These are phyloP conservation scores for Euproctis similis DNA, from an alignment of 2,888 invertebrate genomes.

Conservation along the genomic window DNA sequence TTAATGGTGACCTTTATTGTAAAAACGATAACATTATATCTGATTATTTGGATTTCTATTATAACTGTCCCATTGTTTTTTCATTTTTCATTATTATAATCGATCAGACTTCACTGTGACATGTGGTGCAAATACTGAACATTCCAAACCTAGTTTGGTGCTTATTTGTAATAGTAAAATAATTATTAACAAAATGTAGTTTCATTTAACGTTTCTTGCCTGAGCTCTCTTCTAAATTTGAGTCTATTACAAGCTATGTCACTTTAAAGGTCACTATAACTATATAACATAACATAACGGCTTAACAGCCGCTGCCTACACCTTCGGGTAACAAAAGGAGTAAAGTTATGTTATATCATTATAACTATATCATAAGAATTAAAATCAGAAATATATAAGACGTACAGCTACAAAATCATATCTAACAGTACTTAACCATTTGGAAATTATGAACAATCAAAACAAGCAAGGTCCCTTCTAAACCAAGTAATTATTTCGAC, in stretches of 20 bases:
- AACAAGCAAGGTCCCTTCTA: slow-evolving; percentile 40
- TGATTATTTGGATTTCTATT: slow-evolving; percentile 26
- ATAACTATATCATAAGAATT: slow-evolving; percentile 9
- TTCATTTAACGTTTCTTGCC: slow-evolving; percentile 58
- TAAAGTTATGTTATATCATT: too few relatives aligned
- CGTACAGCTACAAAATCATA: slow-evolving; percentile 19
- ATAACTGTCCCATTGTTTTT: slow-evolving; percentile 25
- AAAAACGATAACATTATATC: slow-evolving; percentile 30
- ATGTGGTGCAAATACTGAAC: slow-evolving; percentile 71
- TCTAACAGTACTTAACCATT: slow-evolving; percentile 30
- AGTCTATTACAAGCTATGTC: slow-evolving; percentile 22
- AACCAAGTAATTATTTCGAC: slow-evolving; percentile 44
- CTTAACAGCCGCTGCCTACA: too few relatives aligned
- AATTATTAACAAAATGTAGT: slow-evolving; percentile 54
- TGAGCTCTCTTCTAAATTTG: slow-evolving; percentile 37
- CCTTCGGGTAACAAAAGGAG: too few relatives aligned
- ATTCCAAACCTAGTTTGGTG: slow-evolving; percentile 75
- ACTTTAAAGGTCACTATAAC: slow-evolving; percentile 67
- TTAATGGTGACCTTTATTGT: slow-evolving; percentile 70
- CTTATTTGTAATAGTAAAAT: slow-evolving; percentile 68
- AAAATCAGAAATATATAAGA: slow-evolving; percentile 8
- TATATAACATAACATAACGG: too few relatives aligned
- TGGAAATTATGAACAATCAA: slow-evolving; percentile 18
- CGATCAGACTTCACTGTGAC: slow-evolving; percentile 52
- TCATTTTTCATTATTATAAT: slow-evolving; percentile 32